Percentiles rank a stretch among this genome's conserved stretches.
Evolutionary conservation across 2,113 vertebrate species (phyloP).

Genomic region (Sebastes schlegelii): DNA sequence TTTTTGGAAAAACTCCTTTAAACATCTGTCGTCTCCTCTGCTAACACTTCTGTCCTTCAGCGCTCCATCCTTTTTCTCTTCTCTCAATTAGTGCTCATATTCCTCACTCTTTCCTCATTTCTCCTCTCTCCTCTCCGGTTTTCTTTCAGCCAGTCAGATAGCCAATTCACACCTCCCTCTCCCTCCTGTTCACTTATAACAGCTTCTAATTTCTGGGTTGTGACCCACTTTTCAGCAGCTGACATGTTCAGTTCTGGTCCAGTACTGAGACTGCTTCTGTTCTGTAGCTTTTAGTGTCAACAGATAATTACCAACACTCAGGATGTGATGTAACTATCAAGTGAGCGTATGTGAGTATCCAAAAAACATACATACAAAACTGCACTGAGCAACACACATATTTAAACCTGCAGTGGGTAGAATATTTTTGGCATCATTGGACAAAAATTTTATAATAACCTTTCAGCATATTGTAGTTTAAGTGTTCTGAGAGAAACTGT

Average conservation of each 20-base stretch:
- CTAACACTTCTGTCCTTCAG: not conserved
- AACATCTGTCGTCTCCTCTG: not conserved
- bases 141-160: conserved; percentile 2
- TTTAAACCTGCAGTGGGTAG: no score
- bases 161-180: conserved; percentile 44
- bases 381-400: not conserved
- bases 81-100: not conserved
- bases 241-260: conserved; percentile 21
- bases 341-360: not conserved
- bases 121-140: not conserved
- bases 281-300: conserved; percentile 1
- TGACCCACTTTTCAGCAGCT: conserved; percentile 51
- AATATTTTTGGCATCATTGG: no score
- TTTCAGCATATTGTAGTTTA: no score
- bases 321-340: not conserved
- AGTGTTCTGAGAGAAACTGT: no score
- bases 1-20: not conserved
- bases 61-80: not conserved
- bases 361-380: not conserved
- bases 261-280: conserved; percentile 22
- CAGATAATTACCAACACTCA: not conserved
- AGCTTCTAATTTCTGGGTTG: conserved; percentile 44
- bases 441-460: no score
- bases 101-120: not conserved
- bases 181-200: conserved; percentile 48